Evolutionary conservation across 2,113 vertebrate species (phyloP), one percentile per base, ranked within the genome.

Genomic region (Aptenodytes patagonicus): DNA sequence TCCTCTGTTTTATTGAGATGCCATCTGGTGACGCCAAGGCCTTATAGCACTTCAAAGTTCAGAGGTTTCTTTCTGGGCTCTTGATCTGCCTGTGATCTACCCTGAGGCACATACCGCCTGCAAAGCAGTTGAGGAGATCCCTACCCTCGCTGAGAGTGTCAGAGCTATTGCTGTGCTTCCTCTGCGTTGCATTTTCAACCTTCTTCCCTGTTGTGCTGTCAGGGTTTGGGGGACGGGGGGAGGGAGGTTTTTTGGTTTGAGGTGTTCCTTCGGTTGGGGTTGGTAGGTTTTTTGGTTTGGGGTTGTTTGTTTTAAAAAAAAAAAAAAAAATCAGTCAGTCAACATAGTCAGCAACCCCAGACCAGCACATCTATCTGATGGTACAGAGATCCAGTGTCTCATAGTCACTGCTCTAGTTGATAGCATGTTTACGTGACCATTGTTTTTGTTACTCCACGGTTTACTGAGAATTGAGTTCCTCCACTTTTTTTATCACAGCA

Each of bases 231-330:
- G 17, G 8, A 68, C 4, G 13, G 10, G 9, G 9, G 9, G 11
- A 68, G 7, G 24, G 5, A 24, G 5, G 6, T 26, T 21, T 5
- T 32, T 83, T 70, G 3, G 6, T 62, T 70, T 69, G 32, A 65
- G 13, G 5, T 2, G 0, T 57, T 69, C 36, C 61, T 57, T 49
- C 13, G 2, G 6, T 44, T 40, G 5, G 8, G 2, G 14, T 17
- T 32, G 18, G 4, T 62, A 32, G 2, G 5, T 55, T 61, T 51
- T 51, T 51, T 47, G 22, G 2, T 86, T 86, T n/a, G 24, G 20
- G 1, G 6, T 42, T 8, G 8, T 42, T 8, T 52, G 20, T 42
- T 44, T 58, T 57, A 7, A 31, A 78, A 60, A 61, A 36, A 24
- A 29, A 36, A 29, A 11, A 55, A n/a, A 77, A 66, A 76, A 24